phyloP scores from a whole-genome alignment of 2,113 vertebrate genomes.

The Merops nubicus region DNA sequence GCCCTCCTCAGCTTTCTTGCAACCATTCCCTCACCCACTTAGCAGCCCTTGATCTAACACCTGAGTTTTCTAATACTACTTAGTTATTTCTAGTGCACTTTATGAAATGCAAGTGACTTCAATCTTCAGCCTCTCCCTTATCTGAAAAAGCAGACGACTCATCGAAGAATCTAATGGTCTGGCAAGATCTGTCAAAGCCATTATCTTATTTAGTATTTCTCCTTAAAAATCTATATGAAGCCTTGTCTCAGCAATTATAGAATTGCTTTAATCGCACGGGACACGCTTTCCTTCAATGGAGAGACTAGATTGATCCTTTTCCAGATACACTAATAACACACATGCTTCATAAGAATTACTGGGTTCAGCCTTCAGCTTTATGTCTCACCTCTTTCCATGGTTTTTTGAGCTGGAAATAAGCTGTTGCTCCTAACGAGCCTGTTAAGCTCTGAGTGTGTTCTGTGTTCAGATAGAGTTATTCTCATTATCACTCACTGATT shows the following conservation, averaged over 20 bases:
- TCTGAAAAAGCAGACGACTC: background rate
- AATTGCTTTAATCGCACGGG: background rate
- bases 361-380: background rate
- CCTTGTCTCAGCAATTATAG: background rate
- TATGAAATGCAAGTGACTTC: background rate
- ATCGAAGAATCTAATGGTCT: background rate
- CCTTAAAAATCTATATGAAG: background rate
- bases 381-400: background rate
- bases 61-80: background rate
- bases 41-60: background rate
- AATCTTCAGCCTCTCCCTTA: background rate
- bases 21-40: background rate
- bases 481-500: background rate
- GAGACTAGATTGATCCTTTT: background rate
- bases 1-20: background rate
- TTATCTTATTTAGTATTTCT: background rate
- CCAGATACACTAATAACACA: background rate
- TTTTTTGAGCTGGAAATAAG: background rate
- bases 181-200: background rate
- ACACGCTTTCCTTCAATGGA: background rate
- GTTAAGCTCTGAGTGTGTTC: background rate
- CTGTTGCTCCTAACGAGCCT: fast-evolving
- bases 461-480: background rate
- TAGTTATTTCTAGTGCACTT: background rate
- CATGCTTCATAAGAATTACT: background rate